These are phyloP conservation scores for Triplophysa yarkandensis DNA, from an alignment of 2,797 vertebrate genomes.

Conservation along the genomic window DNA sequence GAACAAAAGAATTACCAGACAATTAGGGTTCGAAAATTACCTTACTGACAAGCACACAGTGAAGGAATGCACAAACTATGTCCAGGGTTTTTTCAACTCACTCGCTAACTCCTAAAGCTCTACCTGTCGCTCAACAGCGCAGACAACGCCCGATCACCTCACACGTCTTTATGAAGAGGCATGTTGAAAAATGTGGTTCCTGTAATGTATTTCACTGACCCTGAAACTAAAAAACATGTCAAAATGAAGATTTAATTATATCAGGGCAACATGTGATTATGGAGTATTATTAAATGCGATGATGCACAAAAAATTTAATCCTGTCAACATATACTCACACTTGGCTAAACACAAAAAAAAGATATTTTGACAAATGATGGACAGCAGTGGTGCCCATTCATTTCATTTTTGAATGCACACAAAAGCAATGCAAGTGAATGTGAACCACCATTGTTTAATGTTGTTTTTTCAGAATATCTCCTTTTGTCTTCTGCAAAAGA, in stretches of 20 bases:
- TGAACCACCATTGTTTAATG: too few species aligned
- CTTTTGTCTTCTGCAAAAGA: too few species aligned
- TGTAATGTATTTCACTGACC: constrained; percentile 25
- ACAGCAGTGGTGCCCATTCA: too few species aligned
- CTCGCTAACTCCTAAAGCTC: constrained; percentile 49
- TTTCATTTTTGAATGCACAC: too few species aligned
- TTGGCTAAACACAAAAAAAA: too few species aligned
- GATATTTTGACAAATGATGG: too few species aligned
- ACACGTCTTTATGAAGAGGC: constrained; percentile 42
- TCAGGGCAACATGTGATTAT: neutral
- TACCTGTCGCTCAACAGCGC: constrained; percentile 42
- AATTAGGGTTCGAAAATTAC: constrained; percentile 56
- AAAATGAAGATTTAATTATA: neutral
- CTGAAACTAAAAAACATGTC: constrained; percentile 1
- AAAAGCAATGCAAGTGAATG: too few species aligned
- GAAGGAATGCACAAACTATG: constrained; percentile 61
- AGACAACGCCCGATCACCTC: constrained; percentile 38
- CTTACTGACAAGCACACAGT: constrained; percentile 53
- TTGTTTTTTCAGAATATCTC: too few species aligned
- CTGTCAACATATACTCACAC: too few species aligned
- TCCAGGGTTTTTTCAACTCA: constrained; percentile 43
- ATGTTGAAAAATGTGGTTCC: constrained; percentile 40
- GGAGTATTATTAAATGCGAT: too few species aligned
- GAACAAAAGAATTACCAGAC: constrained; percentile 55
- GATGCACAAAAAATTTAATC: too few species aligned